Evolutionary conservation across 2,113 vertebrate genomes (phyloP).

Genomic region (Pimephales promelas): DNA sequence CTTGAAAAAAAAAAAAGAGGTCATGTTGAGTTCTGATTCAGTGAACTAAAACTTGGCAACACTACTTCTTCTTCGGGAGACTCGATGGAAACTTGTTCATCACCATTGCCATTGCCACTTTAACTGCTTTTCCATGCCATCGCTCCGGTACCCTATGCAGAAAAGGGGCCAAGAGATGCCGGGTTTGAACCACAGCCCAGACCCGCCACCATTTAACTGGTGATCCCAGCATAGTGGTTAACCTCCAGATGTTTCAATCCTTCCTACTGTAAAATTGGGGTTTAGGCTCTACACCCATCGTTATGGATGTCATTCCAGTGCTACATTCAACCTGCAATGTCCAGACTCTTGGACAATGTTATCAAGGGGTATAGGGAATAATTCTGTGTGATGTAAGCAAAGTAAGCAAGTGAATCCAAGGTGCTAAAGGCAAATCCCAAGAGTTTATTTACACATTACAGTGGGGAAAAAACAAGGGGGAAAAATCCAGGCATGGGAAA

Average conservation of each 20-base stretch:
- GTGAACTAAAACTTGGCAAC: constrained; percentile 2
- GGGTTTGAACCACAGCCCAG: constrained; percentile 65
- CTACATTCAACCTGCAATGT: not conserved
- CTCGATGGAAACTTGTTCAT: constrained; percentile 73
- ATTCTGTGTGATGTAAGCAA: too few species aligned
- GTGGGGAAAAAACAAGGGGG: too few species aligned
- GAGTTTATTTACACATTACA: too few species aligned
- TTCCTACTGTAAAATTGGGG: constrained; percentile 73
- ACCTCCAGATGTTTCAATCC: constrained; percentile 70
- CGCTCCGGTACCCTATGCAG: constrained; percentile 57
- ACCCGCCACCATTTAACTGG: constrained; percentile 64
- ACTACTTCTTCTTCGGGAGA: constrained; percentile 53
- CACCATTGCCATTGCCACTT: constrained; percentile 64
- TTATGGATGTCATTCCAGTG: constrained; percentile 19
- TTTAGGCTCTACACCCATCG: constrained; percentile 50
- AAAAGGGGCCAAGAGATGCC: constrained; percentile 67
- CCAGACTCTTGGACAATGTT: not conserved
- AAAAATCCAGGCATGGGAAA: too few species aligned
- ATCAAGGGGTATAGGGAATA: too few species aligned
- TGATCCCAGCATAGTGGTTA: constrained; percentile 71
- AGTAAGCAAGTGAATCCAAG: too few species aligned
- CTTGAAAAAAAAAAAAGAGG: not conserved
- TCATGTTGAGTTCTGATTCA: constrained; percentile 13
- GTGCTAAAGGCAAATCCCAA: too few species aligned
- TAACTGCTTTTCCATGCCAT: constrained; percentile 75